These are phyloP conservation scores for Strix occidentalis DNA, from an alignment of 2,797 vertebrate species.

Conservation along the genomic window DNA sequence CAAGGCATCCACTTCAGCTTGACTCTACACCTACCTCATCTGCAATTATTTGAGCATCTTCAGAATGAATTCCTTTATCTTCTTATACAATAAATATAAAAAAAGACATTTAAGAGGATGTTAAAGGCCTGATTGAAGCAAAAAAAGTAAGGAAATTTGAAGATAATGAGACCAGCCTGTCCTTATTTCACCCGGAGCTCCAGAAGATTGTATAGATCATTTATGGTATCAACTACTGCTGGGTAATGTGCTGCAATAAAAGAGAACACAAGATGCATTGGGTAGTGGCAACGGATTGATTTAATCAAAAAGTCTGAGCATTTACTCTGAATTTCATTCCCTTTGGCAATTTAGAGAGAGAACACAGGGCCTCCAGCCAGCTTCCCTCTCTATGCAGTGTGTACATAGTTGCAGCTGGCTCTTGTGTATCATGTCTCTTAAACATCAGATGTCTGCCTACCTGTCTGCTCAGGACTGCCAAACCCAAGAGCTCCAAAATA, in stretches of 20 bases:
- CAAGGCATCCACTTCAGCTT: neutral
- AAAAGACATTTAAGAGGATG: neutral
- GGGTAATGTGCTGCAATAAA: constrained; percentile 3
- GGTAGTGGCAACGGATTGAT: neutral
- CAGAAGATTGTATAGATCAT: neutral
- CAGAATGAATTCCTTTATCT: constrained; percentile 22
- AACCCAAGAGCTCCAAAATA: neutral
- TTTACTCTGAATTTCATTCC: constrained; percentile 24
- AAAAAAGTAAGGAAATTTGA: neutral
- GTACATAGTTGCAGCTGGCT: neutral
- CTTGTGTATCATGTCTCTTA: neutral
- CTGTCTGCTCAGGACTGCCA: neutral
- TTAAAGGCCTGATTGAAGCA: neutral
- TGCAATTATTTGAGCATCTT: constrained; percentile 5
- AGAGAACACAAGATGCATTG: constrained; percentile 9
- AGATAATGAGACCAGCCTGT: constrained; percentile 12
- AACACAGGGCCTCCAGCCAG: neutral
- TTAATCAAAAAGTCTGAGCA: constrained; percentile 23
- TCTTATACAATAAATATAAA: neutral
- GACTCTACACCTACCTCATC: neutral
- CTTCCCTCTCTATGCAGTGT: neutral
- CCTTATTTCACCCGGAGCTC: neutral
- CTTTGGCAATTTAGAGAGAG: constrained; percentile 4
- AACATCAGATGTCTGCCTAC: neutral
- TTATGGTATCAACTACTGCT: neutral